A percentile compares a stretch with the other conserved stretches of the same genome.
These are phyloP conservation scores for Agapostemon virescens DNA, from an alignment of 2,888 invertebrate species.

Conservation along the genomic window DNA sequence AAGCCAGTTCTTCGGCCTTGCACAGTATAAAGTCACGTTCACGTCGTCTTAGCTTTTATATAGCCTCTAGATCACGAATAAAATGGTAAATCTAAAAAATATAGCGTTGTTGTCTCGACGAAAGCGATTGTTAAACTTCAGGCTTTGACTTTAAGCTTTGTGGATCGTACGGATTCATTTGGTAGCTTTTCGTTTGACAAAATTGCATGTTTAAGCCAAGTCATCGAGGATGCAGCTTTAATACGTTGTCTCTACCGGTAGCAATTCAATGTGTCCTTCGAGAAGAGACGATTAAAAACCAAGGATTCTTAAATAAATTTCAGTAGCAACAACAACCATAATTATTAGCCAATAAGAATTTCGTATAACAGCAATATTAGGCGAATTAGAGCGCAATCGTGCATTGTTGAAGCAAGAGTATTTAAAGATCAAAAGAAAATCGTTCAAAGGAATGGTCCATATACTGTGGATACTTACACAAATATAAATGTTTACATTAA, in stretches of 20 bases:
- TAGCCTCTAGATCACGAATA: neutral
- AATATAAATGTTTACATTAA: neutral
- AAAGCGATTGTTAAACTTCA: neutral
- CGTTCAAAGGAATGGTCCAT: neutral
- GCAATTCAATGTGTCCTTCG: neutral
- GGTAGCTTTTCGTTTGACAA: neutral
- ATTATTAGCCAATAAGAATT: neutral
- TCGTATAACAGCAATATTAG: neutral
- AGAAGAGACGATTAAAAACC: neutral
- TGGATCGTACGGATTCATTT: neutral
- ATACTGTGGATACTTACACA: neutral
- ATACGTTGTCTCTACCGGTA: neutral
- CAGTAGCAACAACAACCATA: neutral
- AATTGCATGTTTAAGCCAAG: neutral
- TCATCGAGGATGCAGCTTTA: neutral
- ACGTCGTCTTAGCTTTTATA: neutral
- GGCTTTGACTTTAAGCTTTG: neutral
- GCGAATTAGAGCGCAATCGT: neutral
- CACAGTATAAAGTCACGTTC: neutral
- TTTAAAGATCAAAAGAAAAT: neutral
- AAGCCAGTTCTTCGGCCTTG: neutral
- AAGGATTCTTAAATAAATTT: neutral
- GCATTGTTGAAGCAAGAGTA: neutral
- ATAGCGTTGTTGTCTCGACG: neutral
- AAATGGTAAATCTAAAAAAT: neutral